These are phyloP conservation scores for Petroica traversi DNA, from an alignment of 2,113 vertebrate species.

Conservation along the genomic window DNA sequence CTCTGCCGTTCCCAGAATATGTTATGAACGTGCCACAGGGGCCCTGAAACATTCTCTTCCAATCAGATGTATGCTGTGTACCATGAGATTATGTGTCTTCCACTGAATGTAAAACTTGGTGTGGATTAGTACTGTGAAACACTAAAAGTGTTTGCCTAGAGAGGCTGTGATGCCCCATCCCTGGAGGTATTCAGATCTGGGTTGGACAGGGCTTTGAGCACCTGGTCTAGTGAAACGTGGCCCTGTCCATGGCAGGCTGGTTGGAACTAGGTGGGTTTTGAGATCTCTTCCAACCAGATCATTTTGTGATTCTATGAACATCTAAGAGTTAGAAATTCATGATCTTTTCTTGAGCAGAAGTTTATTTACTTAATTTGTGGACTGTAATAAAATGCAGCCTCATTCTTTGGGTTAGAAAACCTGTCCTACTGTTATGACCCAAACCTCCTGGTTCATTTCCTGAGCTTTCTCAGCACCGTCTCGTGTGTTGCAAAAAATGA, in stretches of 20 bases:
- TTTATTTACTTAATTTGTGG: neutral
- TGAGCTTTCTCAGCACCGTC: neutral
- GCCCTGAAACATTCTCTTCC: neutral
- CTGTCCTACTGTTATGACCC: neutral
- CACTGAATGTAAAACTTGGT: neutral
- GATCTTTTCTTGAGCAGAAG: neutral
- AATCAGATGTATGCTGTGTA: neutral
- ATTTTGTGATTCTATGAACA: neutral
- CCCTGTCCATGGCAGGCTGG: no score
- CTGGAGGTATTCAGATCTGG: neutral
- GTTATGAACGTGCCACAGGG: accelerated
- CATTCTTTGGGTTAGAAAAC: neutral
- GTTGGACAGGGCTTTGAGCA: neutral
- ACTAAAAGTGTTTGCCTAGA: no score
- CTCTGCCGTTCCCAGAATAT: neutral
- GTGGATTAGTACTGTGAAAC: neutral
- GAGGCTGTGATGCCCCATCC: neutral
- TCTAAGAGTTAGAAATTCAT: neutral
- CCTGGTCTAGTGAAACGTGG: neutral
- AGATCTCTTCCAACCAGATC: neutral
- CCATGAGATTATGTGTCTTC: neutral
- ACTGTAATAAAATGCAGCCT: accelerated
- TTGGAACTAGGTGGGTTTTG: neutral
- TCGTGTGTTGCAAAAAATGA: neutral
- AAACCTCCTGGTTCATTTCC: neutral